A percentile compares a stretch with the other conserved stretches of the same genome.
Evolutionary conservation across 2,888 invertebrate species (phyloP).

Genomic region (Teleiodes luculella): DNA sequence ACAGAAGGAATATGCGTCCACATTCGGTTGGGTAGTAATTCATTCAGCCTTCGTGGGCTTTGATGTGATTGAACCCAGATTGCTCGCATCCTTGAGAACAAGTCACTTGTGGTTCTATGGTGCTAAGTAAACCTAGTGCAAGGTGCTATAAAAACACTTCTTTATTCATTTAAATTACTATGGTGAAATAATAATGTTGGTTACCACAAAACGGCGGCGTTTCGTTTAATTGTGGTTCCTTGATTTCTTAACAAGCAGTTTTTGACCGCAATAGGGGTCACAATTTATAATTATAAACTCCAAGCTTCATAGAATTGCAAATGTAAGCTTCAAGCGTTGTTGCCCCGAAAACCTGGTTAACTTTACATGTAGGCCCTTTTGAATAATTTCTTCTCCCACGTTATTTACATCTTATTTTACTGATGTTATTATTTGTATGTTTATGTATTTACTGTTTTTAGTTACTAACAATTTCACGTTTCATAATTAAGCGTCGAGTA

Average conservation of each 20-base stretch:
- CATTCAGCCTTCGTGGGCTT: slow-evolving; percentile 50
- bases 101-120: slow-evolving; percentile 32
- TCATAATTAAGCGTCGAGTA: no score
- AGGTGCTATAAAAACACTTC: no score
- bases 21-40: slow-evolving; percentile 48
- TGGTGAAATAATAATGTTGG: background rate
- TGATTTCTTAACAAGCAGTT: background rate
- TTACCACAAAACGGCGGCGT: background rate
- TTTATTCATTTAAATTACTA: background rate
- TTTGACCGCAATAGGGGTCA: background rate
- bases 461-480: no score
- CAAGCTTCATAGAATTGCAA: no score
- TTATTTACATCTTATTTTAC: no score
- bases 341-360: background rate
- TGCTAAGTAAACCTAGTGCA: background rate
- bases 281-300: background rate
- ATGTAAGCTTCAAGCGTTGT: background rate
- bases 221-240: slow-evolving; percentile 7
- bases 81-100: slow-evolving; percentile 64
- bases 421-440: no score
- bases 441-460: no score
- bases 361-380: background rate
- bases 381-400: no score
- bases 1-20: slow-evolving; percentile 29
- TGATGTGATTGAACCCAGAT: slow-evolving; percentile 67